Evolutionary conservation across 30 jellyfish, hydroid and myxozoan species (phyloP), one percentile per base, ranked within the genome.

Genomic region (Turritopsis dohrnii): DNA sequence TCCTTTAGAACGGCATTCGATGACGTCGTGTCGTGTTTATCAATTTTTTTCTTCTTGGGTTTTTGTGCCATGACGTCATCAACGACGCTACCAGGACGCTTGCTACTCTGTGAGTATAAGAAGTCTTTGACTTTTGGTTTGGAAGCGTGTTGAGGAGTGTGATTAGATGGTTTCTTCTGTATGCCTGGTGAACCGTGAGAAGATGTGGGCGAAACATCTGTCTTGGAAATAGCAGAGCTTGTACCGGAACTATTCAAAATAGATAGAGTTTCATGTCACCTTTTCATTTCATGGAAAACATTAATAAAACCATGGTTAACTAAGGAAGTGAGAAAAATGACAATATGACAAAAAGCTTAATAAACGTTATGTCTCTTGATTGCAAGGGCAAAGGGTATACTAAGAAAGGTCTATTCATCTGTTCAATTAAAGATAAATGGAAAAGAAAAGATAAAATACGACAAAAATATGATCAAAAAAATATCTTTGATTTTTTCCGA

Each of bases 31-130:
- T 66, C 83, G 25, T 41, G 71, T 24, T 85, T 89, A 9, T 94
- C 96, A 20, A 79, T 53, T 71, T 86, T 88, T 76, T 94, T 94
- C 91, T 94, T 94, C 77, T 94, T 94, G 29, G 88, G 54, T 73
- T 94, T 94, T 41, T 41, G 60, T 28, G 76, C 92, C 18, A 89
- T 80, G 13, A 81, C 74, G 79, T 89, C 96, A 1, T 94, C 99
- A 52, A 74, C 23, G 81, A 66, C 81, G 20, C 77, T 73, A 71
- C 54, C 74, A 5, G 96, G 24, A 52, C 95, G 72, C 79, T 92
- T 92, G 28, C 31, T 75, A 21, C 89, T 81, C 30, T 73, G 60
- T 41, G 66, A 41, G 52, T 41, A 41, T 41, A 13, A 41, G 92
- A 16, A 31, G 18, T 30, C 80, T 79, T 79, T 79, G 52, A 29